Evolutionary conservation across 30 jellyfish, hydroid and myxozoan genomes (phyloP).

Genomic region (Turritopsis dohrnii): DNA sequence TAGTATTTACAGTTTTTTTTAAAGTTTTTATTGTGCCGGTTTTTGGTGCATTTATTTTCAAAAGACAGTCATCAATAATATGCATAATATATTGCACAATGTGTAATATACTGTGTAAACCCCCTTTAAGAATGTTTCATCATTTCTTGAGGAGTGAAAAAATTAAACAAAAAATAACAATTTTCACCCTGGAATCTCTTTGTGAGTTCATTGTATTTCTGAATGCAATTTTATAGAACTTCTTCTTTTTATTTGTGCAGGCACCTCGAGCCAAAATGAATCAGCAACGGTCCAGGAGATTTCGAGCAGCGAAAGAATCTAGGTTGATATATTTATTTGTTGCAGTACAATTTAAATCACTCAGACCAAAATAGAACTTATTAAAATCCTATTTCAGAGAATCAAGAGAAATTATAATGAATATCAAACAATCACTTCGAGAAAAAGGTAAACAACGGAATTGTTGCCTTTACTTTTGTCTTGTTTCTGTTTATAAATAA

Average conservation of each 20-base stretch:
- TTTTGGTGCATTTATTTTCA: too few relatives aligned
- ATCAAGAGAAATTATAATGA: slow-evolving; percentile 21
- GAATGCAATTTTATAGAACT: background rate
- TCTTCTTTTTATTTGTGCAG: slow-evolving; percentile 28
- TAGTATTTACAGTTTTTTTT: too few relatives aligned
- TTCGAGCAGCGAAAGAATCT: slow-evolving; percentile 95
- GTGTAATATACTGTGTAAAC: too few relatives aligned
- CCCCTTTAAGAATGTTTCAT: too few relatives aligned
- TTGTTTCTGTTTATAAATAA: too few relatives aligned
- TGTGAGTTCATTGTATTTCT: background rate
- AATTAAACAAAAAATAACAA: too few relatives aligned
- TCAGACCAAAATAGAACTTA: background rate
- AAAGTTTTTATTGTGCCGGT: too few relatives aligned
- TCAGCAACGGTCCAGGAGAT: slow-evolving; percentile 98
- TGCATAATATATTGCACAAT: too few relatives aligned
- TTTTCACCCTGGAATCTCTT: too few relatives aligned
- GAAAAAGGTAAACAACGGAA: slow-evolving; percentile 29
- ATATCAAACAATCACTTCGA: slow-evolving; percentile 22
- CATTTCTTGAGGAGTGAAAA: too few relatives aligned
- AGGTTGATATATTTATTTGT: slow-evolving; percentile 61
- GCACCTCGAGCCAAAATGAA: slow-evolving; percentile 99
- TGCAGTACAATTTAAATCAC: background rate
- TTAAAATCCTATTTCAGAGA: slow-evolving; percentile 17
- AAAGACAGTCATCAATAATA: too few relatives aligned
- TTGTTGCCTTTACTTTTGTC: too few relatives aligned